A percentile compares a stretch with the other conserved stretches of the same genome.
Evolutionary conservation across 2,888 invertebrate species (phyloP).

Genomic region (Allygus modestus): DNA sequence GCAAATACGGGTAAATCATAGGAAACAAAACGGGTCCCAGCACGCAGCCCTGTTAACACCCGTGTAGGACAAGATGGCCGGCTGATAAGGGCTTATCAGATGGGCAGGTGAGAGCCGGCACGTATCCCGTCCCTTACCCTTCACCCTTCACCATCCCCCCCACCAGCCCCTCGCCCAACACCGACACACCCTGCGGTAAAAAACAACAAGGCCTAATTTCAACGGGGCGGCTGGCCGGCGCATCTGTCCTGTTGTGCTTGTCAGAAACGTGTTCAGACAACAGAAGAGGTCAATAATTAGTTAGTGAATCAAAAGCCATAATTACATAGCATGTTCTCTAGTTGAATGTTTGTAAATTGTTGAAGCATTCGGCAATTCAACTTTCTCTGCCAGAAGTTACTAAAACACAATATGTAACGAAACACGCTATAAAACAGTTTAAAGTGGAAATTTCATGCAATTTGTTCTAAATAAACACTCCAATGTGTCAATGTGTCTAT

Average conservation of each 20-base stretch:
- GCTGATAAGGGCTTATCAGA: slow-evolving; percentile 46
- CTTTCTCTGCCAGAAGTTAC: too few relatives aligned
- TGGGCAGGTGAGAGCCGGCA: slow-evolving; percentile 51
- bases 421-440: too few relatives aligned
- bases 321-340: too few relatives aligned
- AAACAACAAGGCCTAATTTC: slow-evolving; percentile 25
- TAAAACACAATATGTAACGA: too few relatives aligned
- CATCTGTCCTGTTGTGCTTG: slow-evolving; percentile 23
- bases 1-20: slow-evolving; percentile 57
- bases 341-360: too few relatives aligned
- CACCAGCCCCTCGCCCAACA: neutral
- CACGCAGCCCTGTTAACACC: slow-evolving; percentile 62
- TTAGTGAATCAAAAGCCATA: too few relatives aligned
- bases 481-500: too few relatives aligned
- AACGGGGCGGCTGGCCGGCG: neutral
- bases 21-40: slow-evolving; percentile 46
- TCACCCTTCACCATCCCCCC: neutral
- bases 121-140: neutral
- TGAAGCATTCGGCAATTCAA: too few relatives aligned
- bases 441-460: too few relatives aligned
- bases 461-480: too few relatives aligned
- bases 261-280: neutral
- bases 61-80: slow-evolving; percentile 61
- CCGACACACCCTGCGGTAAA: slow-evolving; percentile 41
- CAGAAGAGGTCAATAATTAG: too few relatives aligned